Evolutionary conservation across 30 jellyfish, hydroid and myxozoan genomes (phyloP), one percentile per base, ranked within the genome.

Genomic region (Aurelia sp.): DNA sequence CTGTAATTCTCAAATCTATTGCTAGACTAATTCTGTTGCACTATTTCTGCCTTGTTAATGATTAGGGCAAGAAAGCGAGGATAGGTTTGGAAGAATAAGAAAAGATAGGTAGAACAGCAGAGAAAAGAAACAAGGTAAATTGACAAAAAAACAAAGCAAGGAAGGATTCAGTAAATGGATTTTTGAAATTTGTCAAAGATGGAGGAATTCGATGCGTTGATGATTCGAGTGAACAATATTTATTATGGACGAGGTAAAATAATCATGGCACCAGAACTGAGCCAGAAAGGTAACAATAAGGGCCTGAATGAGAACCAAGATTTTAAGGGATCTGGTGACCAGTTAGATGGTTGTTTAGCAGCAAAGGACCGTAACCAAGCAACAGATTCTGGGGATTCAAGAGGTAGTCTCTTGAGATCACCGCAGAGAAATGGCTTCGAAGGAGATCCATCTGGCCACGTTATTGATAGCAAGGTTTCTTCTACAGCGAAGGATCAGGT

Each of bases 181-280:
- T 1, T 44, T 44, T 44, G 16, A 44, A 44, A 44, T 44, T 5
- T 5, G 9, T 0, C 55, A 44, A 44, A 5, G 12, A 84, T 84
- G 93, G 93, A 84, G 41, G 88, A 84, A 20, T 84, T 72, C 63
- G 88, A 84, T 59, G 82, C 81, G 20, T 52, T 84, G 21, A 62
- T 84, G 82, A 73, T 65, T 41, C 81, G 93, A 16, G 88, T 84
- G 4, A 84, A 84, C 58, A 84, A 73, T 27, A 47, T 73, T 11
- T 72, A 84, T 50, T 65, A 84, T 51, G 82, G 82, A 21, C 80
- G 93, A 73, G 93, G 88, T 13, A 84, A 63, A 53, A 68, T 84
- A 70, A 66, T 62, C 4, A 79, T 62, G 81, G 50, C 89, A 3
- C 80, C 89, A 35, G 89, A 79, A 38, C 16, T 44, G 57, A 52